These are phyloP conservation scores for Ochropleura leucogaster DNA, from an alignment of 2,888 invertebrate species.

Conservation along the genomic window DNA sequence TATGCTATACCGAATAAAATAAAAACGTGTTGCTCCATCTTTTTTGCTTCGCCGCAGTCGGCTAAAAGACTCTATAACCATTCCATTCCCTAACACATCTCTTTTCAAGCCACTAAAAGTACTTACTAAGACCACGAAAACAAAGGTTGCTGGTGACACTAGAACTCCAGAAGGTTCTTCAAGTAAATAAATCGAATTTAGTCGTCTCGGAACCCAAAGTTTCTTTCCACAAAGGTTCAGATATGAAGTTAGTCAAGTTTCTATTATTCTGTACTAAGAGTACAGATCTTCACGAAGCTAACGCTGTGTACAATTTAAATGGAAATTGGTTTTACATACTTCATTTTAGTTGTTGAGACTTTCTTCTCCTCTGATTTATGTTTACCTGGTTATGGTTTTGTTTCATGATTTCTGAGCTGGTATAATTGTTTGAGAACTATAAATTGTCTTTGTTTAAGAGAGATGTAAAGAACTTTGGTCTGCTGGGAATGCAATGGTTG, in stretches of 20 bases:
- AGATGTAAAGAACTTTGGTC: neutral
- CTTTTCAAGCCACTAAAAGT: slow-evolving; percentile 30
- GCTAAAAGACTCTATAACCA: neutral
- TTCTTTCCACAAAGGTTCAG: slow-evolving; percentile 66
- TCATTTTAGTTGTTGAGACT: slow-evolving; percentile 53
- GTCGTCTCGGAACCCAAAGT: slow-evolving; percentile 65
- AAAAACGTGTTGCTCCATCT: too few species aligned
- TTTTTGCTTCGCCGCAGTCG: too few species aligned
- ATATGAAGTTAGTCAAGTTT: slow-evolving; percentile 64
- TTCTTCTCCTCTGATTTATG: slow-evolving; percentile 33
- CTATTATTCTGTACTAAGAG: slow-evolving; percentile 59
- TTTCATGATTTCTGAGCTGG: slow-evolving; percentile 29
- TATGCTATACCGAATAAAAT: too few species aligned
- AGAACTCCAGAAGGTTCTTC: slow-evolving; percentile 26
- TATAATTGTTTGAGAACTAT: slow-evolving; percentile 36
- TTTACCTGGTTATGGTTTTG: slow-evolving; percentile 41
- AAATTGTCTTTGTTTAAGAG: slow-evolving; percentile 28
- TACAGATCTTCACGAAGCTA: slow-evolving; percentile 47
- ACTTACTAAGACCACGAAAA: slow-evolving; percentile 19
- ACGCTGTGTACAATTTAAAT: slow-evolving; percentile 63
- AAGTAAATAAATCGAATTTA: slow-evolving; percentile 76
- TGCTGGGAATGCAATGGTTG: neutral
- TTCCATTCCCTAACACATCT: neutral
- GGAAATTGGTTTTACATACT: slow-evolving; percentile 60
- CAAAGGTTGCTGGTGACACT: slow-evolving; percentile 42